Conservation (phyloP, 1,140 invertebrate genomes). For the Plutomurus gul region DNA sequence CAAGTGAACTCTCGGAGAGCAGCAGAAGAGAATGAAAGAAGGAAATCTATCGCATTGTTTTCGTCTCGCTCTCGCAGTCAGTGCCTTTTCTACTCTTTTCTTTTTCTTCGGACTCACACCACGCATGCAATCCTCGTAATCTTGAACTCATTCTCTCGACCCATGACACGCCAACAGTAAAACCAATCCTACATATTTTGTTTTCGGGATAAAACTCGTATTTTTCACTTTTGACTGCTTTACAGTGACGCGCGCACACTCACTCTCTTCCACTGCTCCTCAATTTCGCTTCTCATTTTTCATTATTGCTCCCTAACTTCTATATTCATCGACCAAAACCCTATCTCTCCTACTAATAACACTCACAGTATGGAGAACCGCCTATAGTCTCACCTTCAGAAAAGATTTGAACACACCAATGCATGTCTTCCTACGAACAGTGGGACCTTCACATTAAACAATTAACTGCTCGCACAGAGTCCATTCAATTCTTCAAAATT, state of each 20-base stretch:
- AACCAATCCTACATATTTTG: constrained; percentile 31
- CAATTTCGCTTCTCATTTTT: constrained; percentile 48
- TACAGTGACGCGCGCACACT: constrained; percentile 20
- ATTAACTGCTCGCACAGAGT: constrained; percentile 11
- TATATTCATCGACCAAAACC: too few relatives aligned
- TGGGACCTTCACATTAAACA: neutral
- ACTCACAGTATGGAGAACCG: too few relatives aligned
- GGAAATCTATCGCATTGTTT: neutral
- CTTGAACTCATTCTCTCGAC: neutral
- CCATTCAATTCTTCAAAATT: neutral
- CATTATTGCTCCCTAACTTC: neutral
- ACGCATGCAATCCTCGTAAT: neutral
- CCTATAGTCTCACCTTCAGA: too few relatives aligned
- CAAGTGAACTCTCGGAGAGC: too few relatives aligned
- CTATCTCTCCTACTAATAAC: too few relatives aligned
- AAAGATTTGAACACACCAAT: too few relatives aligned
- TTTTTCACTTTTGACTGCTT: constrained; percentile 38
- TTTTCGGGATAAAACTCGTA: constrained; percentile 39
- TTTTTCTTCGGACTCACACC: neutral
- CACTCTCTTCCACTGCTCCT: too few relatives aligned
- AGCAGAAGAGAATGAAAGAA: neutral
- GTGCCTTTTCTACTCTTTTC: neutral
- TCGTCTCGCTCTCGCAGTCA: neutral
- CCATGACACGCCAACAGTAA: too few relatives aligned
- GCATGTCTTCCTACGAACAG: too few relatives aligned